Evolutionary conservation across 2,113 vertebrate genomes (phyloP).

Genomic region (Hylia prasina): DNA sequence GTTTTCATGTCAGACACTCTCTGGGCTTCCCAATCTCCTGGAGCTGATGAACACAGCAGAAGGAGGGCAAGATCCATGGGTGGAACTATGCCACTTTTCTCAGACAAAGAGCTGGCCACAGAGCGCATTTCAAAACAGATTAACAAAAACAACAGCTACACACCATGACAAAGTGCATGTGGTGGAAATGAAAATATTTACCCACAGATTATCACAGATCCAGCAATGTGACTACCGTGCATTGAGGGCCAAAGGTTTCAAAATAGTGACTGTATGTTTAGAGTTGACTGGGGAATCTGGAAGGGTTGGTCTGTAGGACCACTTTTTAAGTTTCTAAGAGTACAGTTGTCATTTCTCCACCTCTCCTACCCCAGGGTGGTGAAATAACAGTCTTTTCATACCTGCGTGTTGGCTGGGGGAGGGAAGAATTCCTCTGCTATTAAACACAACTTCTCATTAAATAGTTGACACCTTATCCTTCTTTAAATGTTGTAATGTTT

Average conservation of each 20-base stretch:
- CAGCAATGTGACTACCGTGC: background rate
- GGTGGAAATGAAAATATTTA: conserved; percentile 54
- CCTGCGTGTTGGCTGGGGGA: conserved; percentile 48
- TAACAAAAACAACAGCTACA: conserved; percentile 27
- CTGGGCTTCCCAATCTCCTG: background rate
- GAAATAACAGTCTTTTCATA: conserved; percentile 61
- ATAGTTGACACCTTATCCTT: conserved; percentile 72
- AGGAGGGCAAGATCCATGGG: background rate
- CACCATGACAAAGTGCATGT: conserved; percentile 3
- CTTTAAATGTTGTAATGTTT: conserved; percentile 73
- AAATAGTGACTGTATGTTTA: background rate
- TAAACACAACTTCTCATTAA: conserved; percentile 69
- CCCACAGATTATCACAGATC: conserved; percentile 40
- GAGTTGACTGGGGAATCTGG: background rate
- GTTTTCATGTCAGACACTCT: background rate
- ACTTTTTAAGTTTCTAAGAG: conserved; percentile 26
- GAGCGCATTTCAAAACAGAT: conserved; percentile 4
- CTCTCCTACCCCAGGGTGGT: conserved; percentile 22
- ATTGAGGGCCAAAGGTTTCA: background rate
- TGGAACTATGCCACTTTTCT: background rate
- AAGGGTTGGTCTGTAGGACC: background rate
- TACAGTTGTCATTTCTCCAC: conserved; percentile 21
- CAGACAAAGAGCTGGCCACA: conserved; percentile 21
- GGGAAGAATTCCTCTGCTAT: conserved; percentile 61
- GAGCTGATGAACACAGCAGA: background rate